These are phyloP conservation scores for Spinus pinus DNA, from an alignment of 2,797 vertebrate species.

Conservation along the genomic window DNA sequence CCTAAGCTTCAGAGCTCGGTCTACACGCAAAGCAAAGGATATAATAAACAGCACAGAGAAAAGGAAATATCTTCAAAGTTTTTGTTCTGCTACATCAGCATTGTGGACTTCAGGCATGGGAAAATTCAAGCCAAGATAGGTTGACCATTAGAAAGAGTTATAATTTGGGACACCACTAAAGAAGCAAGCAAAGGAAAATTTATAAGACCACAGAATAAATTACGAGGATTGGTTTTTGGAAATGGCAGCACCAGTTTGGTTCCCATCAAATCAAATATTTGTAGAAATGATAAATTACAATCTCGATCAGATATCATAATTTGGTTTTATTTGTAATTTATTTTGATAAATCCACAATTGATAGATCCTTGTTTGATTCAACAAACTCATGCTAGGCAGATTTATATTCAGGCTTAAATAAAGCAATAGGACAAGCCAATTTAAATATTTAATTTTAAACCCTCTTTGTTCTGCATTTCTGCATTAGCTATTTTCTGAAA, in stretches of 20 bases:
- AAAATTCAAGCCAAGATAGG: constrained; percentile 38
- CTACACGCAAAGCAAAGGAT: constrained; percentile 19
- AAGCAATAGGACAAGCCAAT: not conserved
- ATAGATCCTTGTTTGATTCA: not conserved
- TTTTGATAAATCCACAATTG: not conserved
- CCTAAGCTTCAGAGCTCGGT: not conserved
- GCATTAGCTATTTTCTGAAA: not conserved
- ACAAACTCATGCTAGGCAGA: not conserved
- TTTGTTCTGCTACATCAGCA: constrained; percentile 63
- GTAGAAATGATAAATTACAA: constrained; percentile 11
- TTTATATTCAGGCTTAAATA: not conserved
- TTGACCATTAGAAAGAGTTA: constrained; percentile 6
- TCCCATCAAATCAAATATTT: constrained; percentile 40
- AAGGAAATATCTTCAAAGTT: constrained; percentile 51
- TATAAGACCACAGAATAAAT: constrained; percentile 39
- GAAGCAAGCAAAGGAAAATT: constrained; percentile 41
- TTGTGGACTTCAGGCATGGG: constrained; percentile 26
- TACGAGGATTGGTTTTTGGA: not conserved
- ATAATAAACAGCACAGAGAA: constrained; percentile 47
- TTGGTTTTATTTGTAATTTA: not conserved
- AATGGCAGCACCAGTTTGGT: not conserved
- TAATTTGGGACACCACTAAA: constrained; percentile 56
- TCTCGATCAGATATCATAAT: not conserved
- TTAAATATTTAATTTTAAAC: constrained; percentile 1
- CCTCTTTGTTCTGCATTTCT: not conserved